A percentile compares a stretch with the other conserved stretches of the same genome.
Evolutionary conservation across 2,113 vertebrate genomes (phyloP).

Genomic region (Centropus bengalensis): DNA sequence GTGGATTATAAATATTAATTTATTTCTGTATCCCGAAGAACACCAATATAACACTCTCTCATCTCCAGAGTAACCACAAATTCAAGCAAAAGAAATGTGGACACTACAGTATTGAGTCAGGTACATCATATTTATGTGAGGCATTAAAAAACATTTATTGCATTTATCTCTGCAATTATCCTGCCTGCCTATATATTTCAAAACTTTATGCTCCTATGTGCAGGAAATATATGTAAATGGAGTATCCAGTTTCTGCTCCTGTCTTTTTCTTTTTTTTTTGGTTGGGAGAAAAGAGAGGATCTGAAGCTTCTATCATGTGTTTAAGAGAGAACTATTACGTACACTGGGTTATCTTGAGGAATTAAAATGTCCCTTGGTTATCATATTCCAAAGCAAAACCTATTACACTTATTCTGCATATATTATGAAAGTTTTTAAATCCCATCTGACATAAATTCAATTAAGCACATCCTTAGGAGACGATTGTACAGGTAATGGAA

Average conservation of each 20-base stretch:
- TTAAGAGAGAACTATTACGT: constrained; percentile 42
- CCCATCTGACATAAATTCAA: constrained; percentile 51
- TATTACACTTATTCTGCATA: constrained; percentile 51
- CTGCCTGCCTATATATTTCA: not conserved
- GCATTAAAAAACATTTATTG: constrained; percentile 23
- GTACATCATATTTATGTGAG: not conserved
- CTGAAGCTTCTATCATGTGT: not conserved
- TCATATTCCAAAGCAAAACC: constrained; percentile 57
- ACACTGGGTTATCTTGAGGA: not conserved
- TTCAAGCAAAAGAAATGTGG: not conserved
- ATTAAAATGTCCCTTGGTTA: constrained; percentile 59
- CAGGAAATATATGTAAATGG: constrained; percentile 38
- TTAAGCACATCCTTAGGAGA: constrained; percentile 51
- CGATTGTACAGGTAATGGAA: constrained; percentile 3
- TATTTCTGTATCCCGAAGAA: not conserved
- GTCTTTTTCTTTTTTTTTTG: not conserved
- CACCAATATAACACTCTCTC: not conserved
- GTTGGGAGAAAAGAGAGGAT: not conserved
- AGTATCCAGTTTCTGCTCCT: constrained; percentile 25
- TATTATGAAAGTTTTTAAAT: constrained; percentile 53
- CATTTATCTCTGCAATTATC: constrained; percentile 28
- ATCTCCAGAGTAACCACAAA: not conserved
- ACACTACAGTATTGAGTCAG: not conserved
- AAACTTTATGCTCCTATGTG: constrained; percentile 12
- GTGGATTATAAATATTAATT: not conserved